Base-by-base conservation (phyloP, 2,888 invertebrate species). In the Ophonus ardosiacus region DNA sequence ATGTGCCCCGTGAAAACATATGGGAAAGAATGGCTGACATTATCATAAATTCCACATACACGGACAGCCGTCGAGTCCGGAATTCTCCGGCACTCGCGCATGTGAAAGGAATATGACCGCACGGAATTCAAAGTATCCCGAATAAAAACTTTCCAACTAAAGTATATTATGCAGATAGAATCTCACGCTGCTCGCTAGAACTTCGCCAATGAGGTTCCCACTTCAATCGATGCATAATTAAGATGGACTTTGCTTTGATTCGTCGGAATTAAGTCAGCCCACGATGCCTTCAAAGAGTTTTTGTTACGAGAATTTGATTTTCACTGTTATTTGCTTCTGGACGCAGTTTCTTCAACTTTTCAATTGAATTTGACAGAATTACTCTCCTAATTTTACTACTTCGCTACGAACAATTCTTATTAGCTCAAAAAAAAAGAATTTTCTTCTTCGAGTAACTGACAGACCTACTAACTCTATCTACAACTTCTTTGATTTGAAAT, bases 41-140 rank as follows among this genome's bases (percentile, higher is more conserved):
- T 84, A 84, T 84, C 84, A 84, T 84, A 84, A 78, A 84, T 84
- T 84, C 84, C 84, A 84, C 78, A 84, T 84, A 84, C 63, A 78
- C 84, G 63, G 74, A 74, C 83, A 76, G 71, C 17, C 83, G 21
- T 74, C n/a, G 59, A 76, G 17, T 56, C 10, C 78, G 56, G 78
- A 31, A 78, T 80, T 18, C 81, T n/a, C 24, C 31, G 31, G 31
- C 61, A 24, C 63, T 24, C 63, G 71, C 76, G 76, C 40, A 83
- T 76, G 61, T 74, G 83, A 83, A 83, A 83, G 31, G 84, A 84
- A 84, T 84, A 84, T 84, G 84, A 84, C 84, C 78, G 63, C 71
- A 84, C 78, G 78, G 84, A 84, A 84, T 84, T 84, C 78, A 78
- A 84, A 76, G 78, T 78, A 78, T 57, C 56, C 76, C 51, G 76